Evolutionary conservation across 2,797 vertebrate species (phyloP), one percentile per base, ranked within the genome.

Genomic region (Chaetodon trifasciatus): DNA sequence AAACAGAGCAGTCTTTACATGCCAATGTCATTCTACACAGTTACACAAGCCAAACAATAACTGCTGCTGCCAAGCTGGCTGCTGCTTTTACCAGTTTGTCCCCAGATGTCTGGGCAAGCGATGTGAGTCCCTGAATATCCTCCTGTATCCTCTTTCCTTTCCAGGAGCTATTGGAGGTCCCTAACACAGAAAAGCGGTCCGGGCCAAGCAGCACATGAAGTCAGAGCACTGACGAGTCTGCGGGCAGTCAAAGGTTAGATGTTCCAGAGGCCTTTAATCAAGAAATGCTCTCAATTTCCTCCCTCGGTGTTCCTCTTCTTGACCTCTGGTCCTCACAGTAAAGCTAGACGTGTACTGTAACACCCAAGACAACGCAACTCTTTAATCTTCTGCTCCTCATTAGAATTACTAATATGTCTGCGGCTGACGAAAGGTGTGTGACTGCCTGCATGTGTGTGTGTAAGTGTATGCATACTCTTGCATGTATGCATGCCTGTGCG

Each of bases 191-290:
- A 88, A 62, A 86, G 79, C 58, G 6, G 75, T 56, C 42, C 7
- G 17, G 73, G 63, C 79, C 76, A 79, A 56, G 70, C 79, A 56
- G 79, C 84, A 85, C 52, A 79, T 90, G 82, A 58, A 50, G 87
- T 82, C 72, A 67, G 79, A 80, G 69, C 86, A 63, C 69, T 76
- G 89, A 76, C 56, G 68, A 83, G 78, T 71, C 81, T 83, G 83
- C 67, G 79, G 83, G 79, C 89, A 92, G 93, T 95, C 94, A 96
- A 93, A 94, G 94, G 94, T 96, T 95, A 95, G 92, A 93, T 89
- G 90, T 94, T 94, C 84, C 91, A 94, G 89, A 92, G 91, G 92
- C 89, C 92, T 95, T 93, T 96, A 96, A 96, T 96, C 95, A 96
- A 92, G 93, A 93, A 86, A 87, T 85, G 92, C 93, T 95, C 94